These are phyloP conservation scores for Branchinecta sandiegonensis DNA, from an alignment of 2,888 invertebrate genomes.

Conservation along the genomic window DNA sequence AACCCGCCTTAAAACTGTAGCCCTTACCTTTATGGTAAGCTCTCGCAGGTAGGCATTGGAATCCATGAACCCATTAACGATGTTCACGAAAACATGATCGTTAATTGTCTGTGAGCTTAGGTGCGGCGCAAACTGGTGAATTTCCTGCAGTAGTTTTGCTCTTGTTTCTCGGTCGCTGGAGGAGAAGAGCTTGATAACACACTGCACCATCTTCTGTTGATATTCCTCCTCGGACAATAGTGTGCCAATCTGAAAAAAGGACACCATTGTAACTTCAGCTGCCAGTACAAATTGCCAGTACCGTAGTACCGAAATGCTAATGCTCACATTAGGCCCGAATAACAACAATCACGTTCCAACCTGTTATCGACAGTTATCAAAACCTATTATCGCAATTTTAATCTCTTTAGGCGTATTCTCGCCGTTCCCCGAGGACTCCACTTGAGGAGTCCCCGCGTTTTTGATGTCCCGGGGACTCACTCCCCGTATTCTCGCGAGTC, in stretches of 20 bases:
- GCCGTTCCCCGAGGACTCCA: too few species aligned
- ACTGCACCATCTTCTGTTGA: slow-evolving; percentile 89
- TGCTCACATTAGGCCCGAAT: too few species aligned
- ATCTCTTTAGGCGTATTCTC: too few species aligned
- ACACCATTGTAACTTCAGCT: not conserved
- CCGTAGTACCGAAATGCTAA: too few species aligned
- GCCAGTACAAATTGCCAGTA: too few species aligned
- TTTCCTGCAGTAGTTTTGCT: slow-evolving; percentile 77
- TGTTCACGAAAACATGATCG: slow-evolving; percentile 84
- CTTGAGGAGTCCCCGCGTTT: too few species aligned
- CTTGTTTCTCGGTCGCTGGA: slow-evolving; percentile 92
- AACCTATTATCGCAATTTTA: too few species aligned
- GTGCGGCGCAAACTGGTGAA: slow-evolving; percentile 63
- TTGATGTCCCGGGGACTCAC: too few species aligned
- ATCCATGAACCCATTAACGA: slow-evolving; percentile 88
- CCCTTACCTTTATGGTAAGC: slow-evolving; percentile 76
- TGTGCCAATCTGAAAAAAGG: slow-evolving; percentile 62
- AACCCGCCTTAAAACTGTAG: not conserved
- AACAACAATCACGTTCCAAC: too few species aligned
- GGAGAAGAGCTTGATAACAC: slow-evolving; percentile 88
- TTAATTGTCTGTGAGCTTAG: slow-evolving; percentile 53
- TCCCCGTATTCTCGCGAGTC: too few species aligned
- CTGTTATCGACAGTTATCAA: too few species aligned
- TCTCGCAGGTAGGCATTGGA: slow-evolving; percentile 93
- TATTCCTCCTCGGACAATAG: slow-evolving; percentile 79